Evolutionary conservation across 2,888 invertebrate species (phyloP).

Genomic region (Fragum sueziense): DNA sequence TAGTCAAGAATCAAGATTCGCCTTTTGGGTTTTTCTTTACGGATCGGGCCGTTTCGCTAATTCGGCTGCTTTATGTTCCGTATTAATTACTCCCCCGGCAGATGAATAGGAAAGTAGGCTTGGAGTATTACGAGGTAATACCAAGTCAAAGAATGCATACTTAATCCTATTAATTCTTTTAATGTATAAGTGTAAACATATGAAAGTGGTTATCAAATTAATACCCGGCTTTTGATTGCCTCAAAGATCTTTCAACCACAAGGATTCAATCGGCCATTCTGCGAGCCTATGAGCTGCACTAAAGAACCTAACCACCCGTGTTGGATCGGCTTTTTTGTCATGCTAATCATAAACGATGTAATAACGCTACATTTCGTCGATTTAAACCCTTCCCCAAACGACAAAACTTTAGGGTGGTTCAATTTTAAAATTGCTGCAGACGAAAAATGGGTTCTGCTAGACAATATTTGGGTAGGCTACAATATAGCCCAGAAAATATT

Average conservation of each 20-base stretch:
- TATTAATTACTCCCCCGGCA: constrained; percentile 11
- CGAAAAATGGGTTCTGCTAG: too few relatives aligned
- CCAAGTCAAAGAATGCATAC: constrained; percentile 14
- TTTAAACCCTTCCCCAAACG: too few relatives aligned
- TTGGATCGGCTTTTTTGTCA: constrained; percentile 2
- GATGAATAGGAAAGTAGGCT: constrained; percentile 14
- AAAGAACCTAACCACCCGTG: constrained; percentile 26
- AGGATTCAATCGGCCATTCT: constrained; percentile 23
- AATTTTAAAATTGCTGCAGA: too few relatives aligned
- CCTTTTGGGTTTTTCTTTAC: constrained; percentile 4
- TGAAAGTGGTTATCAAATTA: constrained; percentile 40
- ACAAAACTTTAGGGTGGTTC: too few relatives aligned
- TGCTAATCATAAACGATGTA: constrained; percentile 20
- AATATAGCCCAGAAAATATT: too few relatives aligned
- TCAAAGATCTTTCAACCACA: constrained; percentile 17
- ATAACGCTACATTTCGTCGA: constrained; percentile 18
- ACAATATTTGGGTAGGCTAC: too few relatives aligned
- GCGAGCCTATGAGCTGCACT: constrained; percentile 1
- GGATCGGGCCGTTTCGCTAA: constrained; percentile 5
- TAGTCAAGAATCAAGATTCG: neutral
- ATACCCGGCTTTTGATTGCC: constrained; percentile 30
- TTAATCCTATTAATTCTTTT: constrained; percentile 36
- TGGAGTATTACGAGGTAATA: constrained; percentile 18
- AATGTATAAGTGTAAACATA: constrained; percentile 37
- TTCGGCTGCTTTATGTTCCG: constrained; percentile 9